These are phyloP conservation scores for Euwallacea fornicatus DNA, from an alignment of 1,140 invertebrate species.

Conservation along the genomic window DNA sequence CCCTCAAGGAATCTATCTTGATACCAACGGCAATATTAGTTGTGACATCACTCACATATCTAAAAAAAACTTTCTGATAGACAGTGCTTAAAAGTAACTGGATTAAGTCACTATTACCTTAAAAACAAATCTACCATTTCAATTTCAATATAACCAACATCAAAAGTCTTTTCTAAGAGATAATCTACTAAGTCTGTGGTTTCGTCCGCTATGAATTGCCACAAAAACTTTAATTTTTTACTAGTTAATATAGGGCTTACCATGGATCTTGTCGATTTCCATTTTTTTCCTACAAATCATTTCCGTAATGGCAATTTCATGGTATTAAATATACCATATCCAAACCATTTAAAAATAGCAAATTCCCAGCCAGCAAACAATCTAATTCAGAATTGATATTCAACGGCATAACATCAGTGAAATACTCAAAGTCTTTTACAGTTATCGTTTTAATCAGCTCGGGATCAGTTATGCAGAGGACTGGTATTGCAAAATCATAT, in stretches of 20 bases:
- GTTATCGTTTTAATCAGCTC: neutral
- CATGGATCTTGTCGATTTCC: neutral
- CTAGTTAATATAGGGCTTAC: neutral
- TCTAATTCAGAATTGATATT: neutral
- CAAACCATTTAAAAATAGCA: neutral
- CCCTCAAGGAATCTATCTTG: neutral
- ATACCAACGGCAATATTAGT: neutral
- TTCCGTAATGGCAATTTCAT: neutral
- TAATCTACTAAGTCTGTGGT: neutral
- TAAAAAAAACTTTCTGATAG: neutral
- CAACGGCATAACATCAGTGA: neutral
- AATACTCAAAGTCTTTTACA: neutral
- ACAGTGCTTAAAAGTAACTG: no score
- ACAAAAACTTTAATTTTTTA: neutral
- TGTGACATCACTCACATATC: constrained; percentile 49
- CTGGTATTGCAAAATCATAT: neutral
- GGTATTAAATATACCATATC: neutral
- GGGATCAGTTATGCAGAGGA: neutral
- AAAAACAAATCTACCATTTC: no score
- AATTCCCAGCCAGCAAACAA: neutral
- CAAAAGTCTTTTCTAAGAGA: no score
- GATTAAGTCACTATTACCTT: no score
- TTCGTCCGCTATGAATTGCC: neutral
- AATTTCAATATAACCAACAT: no score
- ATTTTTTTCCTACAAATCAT: neutral